These are phyloP conservation scores for Trachelus iudaicus DNA, from an alignment of 2,888 invertebrate genomes.

Conservation along the genomic window DNA sequence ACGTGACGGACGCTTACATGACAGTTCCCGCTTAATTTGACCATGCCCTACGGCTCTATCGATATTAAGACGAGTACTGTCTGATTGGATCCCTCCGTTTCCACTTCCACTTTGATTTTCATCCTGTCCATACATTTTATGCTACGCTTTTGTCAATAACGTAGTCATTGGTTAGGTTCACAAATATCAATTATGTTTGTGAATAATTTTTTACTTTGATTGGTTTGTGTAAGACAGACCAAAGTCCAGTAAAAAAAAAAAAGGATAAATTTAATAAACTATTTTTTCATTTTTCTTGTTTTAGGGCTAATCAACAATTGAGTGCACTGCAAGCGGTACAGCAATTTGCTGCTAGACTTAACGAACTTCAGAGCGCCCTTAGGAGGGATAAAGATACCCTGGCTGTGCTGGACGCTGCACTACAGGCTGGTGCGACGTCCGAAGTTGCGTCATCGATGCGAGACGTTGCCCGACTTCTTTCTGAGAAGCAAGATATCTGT, in stretches of 20 bases:
- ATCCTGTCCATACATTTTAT: background rate
- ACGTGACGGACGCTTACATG: conserved; percentile 10
- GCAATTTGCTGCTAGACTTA: conserved; percentile 80
- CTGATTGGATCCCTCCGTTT: conserved; percentile 17
- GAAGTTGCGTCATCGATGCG: conserved; percentile 70
- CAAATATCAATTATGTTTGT: no score
- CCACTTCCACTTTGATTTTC: conserved; percentile 32
- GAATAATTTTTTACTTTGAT: no score
- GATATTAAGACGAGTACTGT: background rate
- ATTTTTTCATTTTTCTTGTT: conserved; percentile 38
- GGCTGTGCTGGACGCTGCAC: conserved; percentile 68
- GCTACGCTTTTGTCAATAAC: no score
- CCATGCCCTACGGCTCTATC: background rate
- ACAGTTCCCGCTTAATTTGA: conserved; percentile 16
- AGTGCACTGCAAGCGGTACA: conserved; percentile 78
- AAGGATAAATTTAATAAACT: background rate
- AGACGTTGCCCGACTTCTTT: conserved; percentile 71
- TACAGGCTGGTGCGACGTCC: conserved; percentile 63
- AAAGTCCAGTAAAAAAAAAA: no score
- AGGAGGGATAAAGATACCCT: conserved; percentile 77
- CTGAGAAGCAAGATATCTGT: conserved; percentile 66
- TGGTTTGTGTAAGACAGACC: no score
- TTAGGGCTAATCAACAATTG: conserved; percentile 78
- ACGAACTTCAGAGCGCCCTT: conserved; percentile 81
- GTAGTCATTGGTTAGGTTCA: no score